phyloP scores from a whole-genome alignment of 2,888 invertebrate species.

The Caenorhabditis sp. region DNA sequence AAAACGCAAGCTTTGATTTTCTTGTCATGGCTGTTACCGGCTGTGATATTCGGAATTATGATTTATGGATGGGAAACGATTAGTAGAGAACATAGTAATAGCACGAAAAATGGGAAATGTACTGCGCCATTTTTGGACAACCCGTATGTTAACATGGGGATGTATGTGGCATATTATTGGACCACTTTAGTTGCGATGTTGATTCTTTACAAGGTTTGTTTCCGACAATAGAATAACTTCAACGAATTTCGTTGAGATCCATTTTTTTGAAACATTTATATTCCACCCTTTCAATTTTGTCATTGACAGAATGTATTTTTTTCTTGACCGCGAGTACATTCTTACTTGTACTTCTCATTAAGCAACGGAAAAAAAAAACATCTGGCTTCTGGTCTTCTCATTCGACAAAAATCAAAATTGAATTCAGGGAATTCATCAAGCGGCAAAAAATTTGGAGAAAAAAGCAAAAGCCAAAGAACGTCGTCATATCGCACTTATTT shows the following conservation, averaged over 20 bases:
- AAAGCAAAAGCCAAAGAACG: slow-evolving; percentile 68
- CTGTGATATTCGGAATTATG: slow-evolving; percentile 69
- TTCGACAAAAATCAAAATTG: neutral
- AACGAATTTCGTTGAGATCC: too few relatives aligned
- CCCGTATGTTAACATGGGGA: slow-evolving; percentile 70
- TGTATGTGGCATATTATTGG: slow-evolving; percentile 71
- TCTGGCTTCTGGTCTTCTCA: too few relatives aligned
- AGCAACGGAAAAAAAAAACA: neutral
- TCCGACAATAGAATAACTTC: too few relatives aligned
- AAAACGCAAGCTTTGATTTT: slow-evolving; percentile 75
- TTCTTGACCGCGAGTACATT: too few relatives aligned
- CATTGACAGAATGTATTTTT: too few relatives aligned
- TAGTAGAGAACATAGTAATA: slow-evolving; percentile 40
- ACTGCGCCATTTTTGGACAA: slow-evolving; percentile 69
- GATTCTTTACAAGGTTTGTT: slow-evolving; percentile 67
- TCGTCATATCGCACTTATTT: slow-evolving; percentile 65
- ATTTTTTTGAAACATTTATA: too few relatives aligned
- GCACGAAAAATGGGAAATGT: slow-evolving; percentile 40
- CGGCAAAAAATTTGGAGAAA: slow-evolving; percentile 68
- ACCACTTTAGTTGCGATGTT: slow-evolving; percentile 70
- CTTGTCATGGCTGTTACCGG: slow-evolving; percentile 68
- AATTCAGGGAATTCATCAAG: slow-evolving; percentile 68
- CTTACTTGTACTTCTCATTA: too few relatives aligned
- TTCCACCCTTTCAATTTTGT: too few relatives aligned
- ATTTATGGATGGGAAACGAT: slow-evolving; percentile 70